Conservation (phyloP, 35 echinoderm and acorn worm species). For the Apostichopus japonicus region DNA sequence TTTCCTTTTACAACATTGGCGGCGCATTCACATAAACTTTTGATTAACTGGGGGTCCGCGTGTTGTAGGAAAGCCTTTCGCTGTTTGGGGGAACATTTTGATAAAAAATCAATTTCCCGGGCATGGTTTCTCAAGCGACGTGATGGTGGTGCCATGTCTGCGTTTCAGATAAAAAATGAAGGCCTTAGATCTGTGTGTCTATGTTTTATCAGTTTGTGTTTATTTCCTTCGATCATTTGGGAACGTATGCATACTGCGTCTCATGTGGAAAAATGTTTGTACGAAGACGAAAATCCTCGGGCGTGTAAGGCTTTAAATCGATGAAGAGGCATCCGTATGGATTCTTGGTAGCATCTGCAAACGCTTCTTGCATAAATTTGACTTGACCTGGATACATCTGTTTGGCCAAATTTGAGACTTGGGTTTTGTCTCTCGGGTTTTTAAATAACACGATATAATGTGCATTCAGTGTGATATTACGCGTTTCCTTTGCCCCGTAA, state of each 20-base stretch:
- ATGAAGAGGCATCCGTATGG: slow-evolving; percentile 60
- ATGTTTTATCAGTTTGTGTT: not conserved
- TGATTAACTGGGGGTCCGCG: not conserved
- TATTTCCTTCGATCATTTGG: not conserved
- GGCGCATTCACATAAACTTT: slow-evolving; percentile 24
- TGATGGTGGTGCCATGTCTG: slow-evolving; percentile 1
- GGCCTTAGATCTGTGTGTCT: not conserved
- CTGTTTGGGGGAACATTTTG: slow-evolving; percentile 39
- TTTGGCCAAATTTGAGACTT: slow-evolving; percentile 63
- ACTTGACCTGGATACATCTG: slow-evolving; percentile 62
- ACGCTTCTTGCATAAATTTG: slow-evolving; percentile 64
- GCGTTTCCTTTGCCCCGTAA: slow-evolving; percentile 62
- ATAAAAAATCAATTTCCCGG: slow-evolving; percentile 14
- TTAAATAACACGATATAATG: slow-evolving; percentile 66
- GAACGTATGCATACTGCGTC: slow-evolving; percentile 19
- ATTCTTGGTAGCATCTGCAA: slow-evolving; percentile 45
- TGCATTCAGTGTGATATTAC: slow-evolving; percentile 79
- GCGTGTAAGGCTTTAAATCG: slow-evolving; percentile 53
- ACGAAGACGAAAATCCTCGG: slow-evolving; percentile 51
- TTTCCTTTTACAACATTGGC: slow-evolving; percentile 39
- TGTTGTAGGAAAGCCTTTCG: slow-evolving; percentile 6
- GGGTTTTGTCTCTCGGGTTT: slow-evolving; percentile 73
- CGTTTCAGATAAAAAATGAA: not conserved
- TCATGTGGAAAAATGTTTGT: slow-evolving; percentile 55
- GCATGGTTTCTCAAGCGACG: not conserved